These are phyloP conservation scores for Serripes groenlandicus DNA, from an alignment of 2,888 invertebrate genomes.

Conservation along the genomic window DNA sequence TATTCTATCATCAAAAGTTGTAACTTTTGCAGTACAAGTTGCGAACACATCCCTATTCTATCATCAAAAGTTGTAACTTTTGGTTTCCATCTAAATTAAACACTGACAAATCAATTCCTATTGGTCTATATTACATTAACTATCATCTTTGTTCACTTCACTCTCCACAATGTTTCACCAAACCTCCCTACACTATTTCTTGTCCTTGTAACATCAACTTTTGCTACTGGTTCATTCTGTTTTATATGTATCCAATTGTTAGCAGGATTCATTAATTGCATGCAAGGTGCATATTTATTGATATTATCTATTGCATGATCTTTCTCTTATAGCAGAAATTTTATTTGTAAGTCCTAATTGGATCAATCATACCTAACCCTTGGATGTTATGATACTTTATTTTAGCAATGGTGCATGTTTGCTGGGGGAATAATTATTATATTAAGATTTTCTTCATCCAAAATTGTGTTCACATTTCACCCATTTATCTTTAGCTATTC, in stretches of 20 bases:
- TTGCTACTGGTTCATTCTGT: constrained; percentile 38
- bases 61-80: constrained; percentile 32
- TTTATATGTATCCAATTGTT: constrained; percentile 39
- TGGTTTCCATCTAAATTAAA: constrained; percentile 37
- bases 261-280: constrained; percentile 53
- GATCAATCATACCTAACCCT: constrained; percentile 29
- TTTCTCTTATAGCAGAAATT: constrained; percentile 36
- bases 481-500: background rate
- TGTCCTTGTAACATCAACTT: constrained; percentile 22
- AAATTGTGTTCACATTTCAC: background rate
- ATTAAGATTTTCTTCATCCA: constrained; percentile 36
- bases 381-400: constrained; percentile 3
- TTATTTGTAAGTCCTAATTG: constrained; percentile 41
- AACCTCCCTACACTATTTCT: background rate
- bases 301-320: constrained; percentile 26
- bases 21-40: constrained; percentile 34
- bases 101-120: constrained; percentile 29
- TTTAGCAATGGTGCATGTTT: constrained; percentile 23
- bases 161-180: constrained; percentile 13
- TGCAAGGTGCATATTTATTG: constrained; percentile 6
- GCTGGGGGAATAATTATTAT: constrained; percentile 41
- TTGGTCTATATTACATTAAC: too few relatives aligned
- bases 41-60: constrained; percentile 62
- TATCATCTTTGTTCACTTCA: too few relatives aligned
- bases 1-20: constrained; percentile 44